These are phyloP conservation scores for Steatornis caripensis DNA, from an alignment of 2,113 vertebrate genomes.

Conservation along the genomic window DNA sequence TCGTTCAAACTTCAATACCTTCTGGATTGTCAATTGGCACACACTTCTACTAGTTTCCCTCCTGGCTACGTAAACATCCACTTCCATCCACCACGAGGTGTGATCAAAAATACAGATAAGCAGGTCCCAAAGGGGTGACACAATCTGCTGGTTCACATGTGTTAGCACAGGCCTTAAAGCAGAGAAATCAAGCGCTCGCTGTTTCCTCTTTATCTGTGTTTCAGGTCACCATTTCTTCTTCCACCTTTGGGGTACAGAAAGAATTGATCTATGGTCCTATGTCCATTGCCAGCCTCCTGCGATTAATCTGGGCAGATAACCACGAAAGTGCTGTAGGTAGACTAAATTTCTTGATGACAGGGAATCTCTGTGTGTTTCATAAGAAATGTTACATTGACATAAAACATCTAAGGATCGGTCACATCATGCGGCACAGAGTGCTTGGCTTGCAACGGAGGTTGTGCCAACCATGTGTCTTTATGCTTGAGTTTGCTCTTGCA, in stretches of 20 bases:
- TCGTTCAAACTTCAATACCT: neutral
- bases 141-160: neutral
- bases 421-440: neutral
- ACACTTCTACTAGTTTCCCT: neutral
- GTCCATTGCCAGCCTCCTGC: neutral
- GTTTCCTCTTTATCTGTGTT: neutral
- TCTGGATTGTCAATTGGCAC: neutral
- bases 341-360: neutral
- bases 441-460: neutral
- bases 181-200: neutral
- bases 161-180: neutral
- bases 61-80: neutral
- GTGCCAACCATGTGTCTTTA: neutral
- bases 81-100: neutral
- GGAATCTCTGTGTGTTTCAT: neutral
- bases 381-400: neutral
- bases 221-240: neutral
- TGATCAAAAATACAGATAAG: neutral
- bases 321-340: neutral
- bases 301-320: neutral
- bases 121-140: neutral
- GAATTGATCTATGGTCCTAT: neutral
- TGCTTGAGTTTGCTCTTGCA: neutral
- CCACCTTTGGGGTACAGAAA: neutral
- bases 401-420: neutral